Conservation (phyloP, 2,113 vertebrate species). For the Fregata magnificens region DNA sequence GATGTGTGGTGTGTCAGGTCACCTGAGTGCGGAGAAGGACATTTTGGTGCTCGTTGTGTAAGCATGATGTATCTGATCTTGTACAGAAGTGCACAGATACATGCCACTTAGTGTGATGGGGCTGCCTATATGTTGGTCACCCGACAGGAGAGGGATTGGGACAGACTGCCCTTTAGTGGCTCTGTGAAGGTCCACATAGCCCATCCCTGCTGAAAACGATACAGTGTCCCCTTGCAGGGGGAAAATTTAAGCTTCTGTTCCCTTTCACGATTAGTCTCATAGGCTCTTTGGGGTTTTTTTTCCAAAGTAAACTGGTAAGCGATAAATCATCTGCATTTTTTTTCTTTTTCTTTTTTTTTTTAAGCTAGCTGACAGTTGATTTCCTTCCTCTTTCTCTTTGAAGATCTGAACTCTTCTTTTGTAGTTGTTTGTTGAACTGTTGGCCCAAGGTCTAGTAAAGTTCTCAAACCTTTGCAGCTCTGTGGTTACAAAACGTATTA, state of each 20-base stretch:
- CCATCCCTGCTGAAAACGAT: not conserved
- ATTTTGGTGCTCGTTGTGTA: not conserved
- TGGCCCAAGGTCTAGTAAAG: constrained; percentile 6
- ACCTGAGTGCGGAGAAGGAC: not conserved
- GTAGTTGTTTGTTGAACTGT: constrained; percentile 53
- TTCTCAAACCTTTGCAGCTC: constrained; percentile 24
- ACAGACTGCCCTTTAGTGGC: not conserved
- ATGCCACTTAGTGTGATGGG: not conserved
- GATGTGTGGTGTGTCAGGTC: not conserved
- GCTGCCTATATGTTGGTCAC: not conserved
- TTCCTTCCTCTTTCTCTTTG: constrained; percentile 65
- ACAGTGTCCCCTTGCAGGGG: not conserved
- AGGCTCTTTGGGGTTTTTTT: not conserved
- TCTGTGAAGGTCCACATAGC: not conserved
- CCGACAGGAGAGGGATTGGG: not conserved
- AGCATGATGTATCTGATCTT: not conserved
- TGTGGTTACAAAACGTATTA: constrained; percentile 1
- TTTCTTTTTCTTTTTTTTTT: not conserved
- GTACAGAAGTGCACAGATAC: fast-evolving
- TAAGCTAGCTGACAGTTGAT: not conserved
- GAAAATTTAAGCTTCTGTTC: not conserved
- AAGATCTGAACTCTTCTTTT: constrained; percentile 33
- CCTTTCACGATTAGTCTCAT: not conserved
- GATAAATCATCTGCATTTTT: not conserved
- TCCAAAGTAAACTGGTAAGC: not conserved